Conservation (phyloP, 2,113 vertebrate genomes). For the Bostrychus sinensis region DNA sequence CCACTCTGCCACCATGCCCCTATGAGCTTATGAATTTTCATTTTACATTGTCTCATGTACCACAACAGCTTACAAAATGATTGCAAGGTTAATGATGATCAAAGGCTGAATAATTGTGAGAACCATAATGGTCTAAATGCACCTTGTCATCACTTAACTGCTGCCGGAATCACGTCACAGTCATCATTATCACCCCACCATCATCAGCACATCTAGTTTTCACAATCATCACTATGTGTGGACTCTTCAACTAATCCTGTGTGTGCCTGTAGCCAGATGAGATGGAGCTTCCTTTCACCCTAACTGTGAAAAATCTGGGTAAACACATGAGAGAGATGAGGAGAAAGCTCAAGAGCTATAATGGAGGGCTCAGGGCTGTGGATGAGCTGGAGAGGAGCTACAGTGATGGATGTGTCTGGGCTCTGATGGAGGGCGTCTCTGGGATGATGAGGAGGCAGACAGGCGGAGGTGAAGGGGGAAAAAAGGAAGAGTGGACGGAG, state of each 20-base stretch:
- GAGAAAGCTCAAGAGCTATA: constrained; percentile 46
- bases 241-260: constrained; percentile 56
- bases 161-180: constrained; percentile 22
- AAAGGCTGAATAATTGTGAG: constrained; percentile 4
- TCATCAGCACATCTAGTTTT: constrained; percentile 16
- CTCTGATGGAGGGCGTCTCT: constrained; percentile 60
- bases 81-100: constrained; percentile 22
- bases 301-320: constrained; percentile 23
- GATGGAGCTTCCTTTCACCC: constrained; percentile 37
- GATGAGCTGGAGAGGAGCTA: constrained; percentile 49
- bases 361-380: constrained; percentile 67
- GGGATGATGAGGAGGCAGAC: constrained; percentile 27
- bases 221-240: constrained; percentile 44
- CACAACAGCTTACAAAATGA: constrained; percentile 5
- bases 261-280: constrained; percentile 47
- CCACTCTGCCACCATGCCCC: too few species aligned
- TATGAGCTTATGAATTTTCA: too few species aligned
- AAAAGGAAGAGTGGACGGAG: constrained; percentile 5
- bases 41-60: not conserved
- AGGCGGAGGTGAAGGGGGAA: constrained; percentile 2
- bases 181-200: constrained; percentile 12
- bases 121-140: constrained; percentile 30
- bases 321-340: constrained; percentile 26
- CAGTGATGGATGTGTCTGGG: constrained; percentile 68
- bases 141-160: constrained; percentile 39